Base-by-base conservation (phyloP, 1,140 invertebrate species). In the Drosophila sproati region DNA sequence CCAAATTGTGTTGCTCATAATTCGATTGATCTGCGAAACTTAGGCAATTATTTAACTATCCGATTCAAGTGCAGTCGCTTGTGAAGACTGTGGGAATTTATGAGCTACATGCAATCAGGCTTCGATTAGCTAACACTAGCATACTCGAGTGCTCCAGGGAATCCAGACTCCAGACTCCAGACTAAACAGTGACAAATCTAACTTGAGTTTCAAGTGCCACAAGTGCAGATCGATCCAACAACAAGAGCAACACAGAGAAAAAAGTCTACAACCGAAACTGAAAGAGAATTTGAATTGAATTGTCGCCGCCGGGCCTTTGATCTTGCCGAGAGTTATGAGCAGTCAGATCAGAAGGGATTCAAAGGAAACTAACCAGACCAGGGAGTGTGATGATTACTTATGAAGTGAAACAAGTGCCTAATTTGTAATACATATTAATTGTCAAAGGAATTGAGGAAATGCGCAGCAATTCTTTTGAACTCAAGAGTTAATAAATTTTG, bases 391-490 rank as follows among this genome's bases (percentile, higher is more conserved):
- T 77, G 68, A 80, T 72, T 63, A 71, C 50, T 63, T 73, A 52
- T 69, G 77, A 77, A 69, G 59, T 79, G 63, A 77, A 66, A 68
- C 74, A 78, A 55, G 66, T 43, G 39, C 10, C 10, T 61, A 56
- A 80, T 80, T 76, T 74, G 68, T 66, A 73, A 64, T 72, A 77
- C 61, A 89, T 78, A 89, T 88, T 82, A 82, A 88, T 80, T 88
- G 85, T 89, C 85, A 85, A 77, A 67, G 69, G 77, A 85, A 88
- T 89, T 78, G 80, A 89, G 83, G 83, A 89, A 88, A 75, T 80
- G 70, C 67, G 52, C 74, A 78, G 81, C 85, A 74, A 83, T 83
- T 74, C 83, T 88, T 88, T 88, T 88, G 85, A 88, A 89, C 80
- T 89, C 70, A 64, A 64, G 77, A 76, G 78, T 81, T 85, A 85